Base-by-base conservation (phyloP, 2,113 vertebrate species). In the Poeciliopsis retropinna region DNA sequence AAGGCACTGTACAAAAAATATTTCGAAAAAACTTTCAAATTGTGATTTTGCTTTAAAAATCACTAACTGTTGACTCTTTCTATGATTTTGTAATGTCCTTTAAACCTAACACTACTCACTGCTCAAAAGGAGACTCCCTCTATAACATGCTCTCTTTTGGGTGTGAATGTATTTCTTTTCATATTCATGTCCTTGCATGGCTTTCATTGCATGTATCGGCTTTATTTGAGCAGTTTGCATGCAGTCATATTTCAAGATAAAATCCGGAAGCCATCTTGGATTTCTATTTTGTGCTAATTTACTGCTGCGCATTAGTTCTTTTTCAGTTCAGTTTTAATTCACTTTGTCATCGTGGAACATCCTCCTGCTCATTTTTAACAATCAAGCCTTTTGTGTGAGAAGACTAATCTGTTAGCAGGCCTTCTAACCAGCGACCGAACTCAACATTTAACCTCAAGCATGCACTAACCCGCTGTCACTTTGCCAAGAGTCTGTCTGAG, bases 201-300 rank as follows among this genome's bases (percentile, higher is more conserved):
- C 82, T 85, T 84, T 66, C 71, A 10, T 4, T 34, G 51, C 44
- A 87, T 84, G 86, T 57, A 71, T 63, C 69, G 0, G 0, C 66
- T 73, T 78, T 7, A 62, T 64, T 57, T 80, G 91, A 85, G 81
- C 70, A 74, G 34, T 87, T 71, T 94, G 95, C 95, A 96, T 95
- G 94, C 57, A n/a, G 67, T 81, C 78, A 64, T 61, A 34, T 80
- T 78, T 54, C 78, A 82, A 87, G 65, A 88, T 90, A 60, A n/a
- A 70, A 60, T 5, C 2, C 67, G 32, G 67, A 81, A 80, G 60
- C 28, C 75, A 87, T 85, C 72, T 85, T 85, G 64, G 79, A 70
- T 54, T 84, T 37, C 30, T 57, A 60, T 41, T n/a, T 79, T 65
- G 57, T 66, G 19, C 60, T 32, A 29, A 54, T 62, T 60, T 67